Evolutionary conservation across 2,888 invertebrate species (phyloP).

Genomic region (Coelinius sp.): DNA sequence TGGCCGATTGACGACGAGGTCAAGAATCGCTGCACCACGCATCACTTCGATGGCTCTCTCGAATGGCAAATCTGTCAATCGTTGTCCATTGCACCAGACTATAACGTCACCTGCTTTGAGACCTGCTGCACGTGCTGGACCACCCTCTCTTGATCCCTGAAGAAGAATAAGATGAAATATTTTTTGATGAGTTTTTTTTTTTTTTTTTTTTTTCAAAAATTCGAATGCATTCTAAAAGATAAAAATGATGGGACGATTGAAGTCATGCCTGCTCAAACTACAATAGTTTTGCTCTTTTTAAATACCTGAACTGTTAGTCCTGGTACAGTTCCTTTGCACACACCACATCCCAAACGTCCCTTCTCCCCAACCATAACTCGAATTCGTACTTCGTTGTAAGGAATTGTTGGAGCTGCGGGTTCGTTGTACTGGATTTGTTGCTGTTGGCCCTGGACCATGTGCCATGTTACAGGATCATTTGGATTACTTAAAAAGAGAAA

Average conservation of each 20-base stretch:
- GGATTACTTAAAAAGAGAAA: conserved; percentile 74
- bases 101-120: conserved; percentile 93
- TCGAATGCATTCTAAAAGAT: too few species aligned
- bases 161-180: not conserved
- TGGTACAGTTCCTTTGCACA: conserved; percentile 66
- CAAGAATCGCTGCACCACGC: conserved; percentile 64
- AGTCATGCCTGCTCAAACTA: too few species aligned
- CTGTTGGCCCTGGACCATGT: conserved; percentile 79
- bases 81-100: conserved; percentile 85
- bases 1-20: conserved; percentile 73
- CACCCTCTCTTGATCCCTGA: conserved; percentile 90
- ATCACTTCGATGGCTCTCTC: conserved; percentile 67
- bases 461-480: conserved; percentile 87
- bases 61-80: conserved; percentile 66
- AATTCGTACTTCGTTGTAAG: conserved; percentile 79
- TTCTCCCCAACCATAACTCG: conserved; percentile 86
- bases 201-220: too few species aligned
- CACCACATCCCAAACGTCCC: conserved; percentile 88
- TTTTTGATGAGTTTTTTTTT: not conserved
- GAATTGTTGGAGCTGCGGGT: conserved; percentile 74
- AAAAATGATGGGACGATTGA: too few species aligned
- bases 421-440: conserved; percentile 63
- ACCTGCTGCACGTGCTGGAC: conserved; percentile 90
- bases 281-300: conserved; percentile 2
- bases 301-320: conserved; percentile 68